phyloP scores from a whole-genome alignment of 1,140 invertebrate genomes.

The Drosophila orosa region DNA sequence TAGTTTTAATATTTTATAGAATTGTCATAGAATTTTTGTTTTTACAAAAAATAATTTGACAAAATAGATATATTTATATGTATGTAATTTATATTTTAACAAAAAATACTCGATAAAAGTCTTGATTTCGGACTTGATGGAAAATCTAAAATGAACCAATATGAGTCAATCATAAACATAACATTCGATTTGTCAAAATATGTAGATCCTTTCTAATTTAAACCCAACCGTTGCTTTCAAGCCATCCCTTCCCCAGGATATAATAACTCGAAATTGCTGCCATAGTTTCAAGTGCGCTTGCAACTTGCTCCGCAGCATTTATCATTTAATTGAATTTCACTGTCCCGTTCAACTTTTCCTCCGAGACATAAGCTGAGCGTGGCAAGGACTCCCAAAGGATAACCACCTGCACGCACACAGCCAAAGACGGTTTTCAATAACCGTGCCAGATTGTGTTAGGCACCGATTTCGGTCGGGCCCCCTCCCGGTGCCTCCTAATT shows the following conservation, averaged over 20 bases:
- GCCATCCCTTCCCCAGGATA: background rate
- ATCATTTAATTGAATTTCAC: constrained; percentile 38
- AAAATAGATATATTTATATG: no score
- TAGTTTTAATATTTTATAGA: no score
- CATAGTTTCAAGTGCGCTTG: constrained; percentile 2
- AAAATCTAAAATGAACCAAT: no score
- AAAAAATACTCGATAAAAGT: no score
- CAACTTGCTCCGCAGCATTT: constrained; percentile 1
- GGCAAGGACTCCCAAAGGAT: constrained; percentile 10
- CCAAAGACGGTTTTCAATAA: constrained; percentile 65
- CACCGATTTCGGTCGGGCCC: constrained; percentile 38
- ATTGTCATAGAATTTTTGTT: no score
- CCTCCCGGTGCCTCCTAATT: constrained; percentile 49
- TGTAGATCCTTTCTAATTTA: background rate
- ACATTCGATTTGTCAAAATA: no score
- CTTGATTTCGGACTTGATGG: no score
- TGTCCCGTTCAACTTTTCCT: constrained; percentile 15
- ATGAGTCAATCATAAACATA: no score
- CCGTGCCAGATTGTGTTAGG: constrained; percentile 75
- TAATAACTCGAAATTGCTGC: constrained; percentile 4
- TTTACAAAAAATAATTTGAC: no score
- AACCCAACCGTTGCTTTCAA: no score
- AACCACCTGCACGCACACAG: constrained; percentile 18
- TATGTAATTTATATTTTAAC: no score
- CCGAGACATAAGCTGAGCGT: constrained; percentile 5